These are phyloP conservation scores for Scolopax rusticola DNA, from an alignment of 2,797 vertebrate genomes.

Conservation along the genomic window DNA sequence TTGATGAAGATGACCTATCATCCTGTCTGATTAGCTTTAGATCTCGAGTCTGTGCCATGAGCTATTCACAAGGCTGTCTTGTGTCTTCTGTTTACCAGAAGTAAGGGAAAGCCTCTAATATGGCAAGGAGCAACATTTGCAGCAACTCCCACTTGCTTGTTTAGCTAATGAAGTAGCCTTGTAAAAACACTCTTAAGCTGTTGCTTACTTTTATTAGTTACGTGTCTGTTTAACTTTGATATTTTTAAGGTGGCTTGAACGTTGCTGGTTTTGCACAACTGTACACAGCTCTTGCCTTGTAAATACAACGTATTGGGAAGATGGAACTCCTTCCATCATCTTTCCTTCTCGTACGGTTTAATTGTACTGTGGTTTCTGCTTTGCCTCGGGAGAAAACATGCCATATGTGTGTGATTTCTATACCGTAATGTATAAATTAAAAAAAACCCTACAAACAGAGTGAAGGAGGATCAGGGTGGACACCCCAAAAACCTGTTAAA, in stretches of 20 bases:
- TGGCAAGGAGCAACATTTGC: conserved; percentile 20
- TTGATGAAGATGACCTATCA: conserved; percentile 72
- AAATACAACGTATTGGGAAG: neutral
- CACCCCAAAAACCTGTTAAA: neutral
- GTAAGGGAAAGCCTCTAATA: conserved; percentile 20
- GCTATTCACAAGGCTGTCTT: conserved; percentile 56
- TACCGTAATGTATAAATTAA: neutral
- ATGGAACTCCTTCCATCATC: neutral
- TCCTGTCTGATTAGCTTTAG: conserved; percentile 38
- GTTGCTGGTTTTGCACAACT: neutral
- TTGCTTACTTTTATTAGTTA: conserved; percentile 40
- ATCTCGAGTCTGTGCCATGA: conserved; percentile 48
- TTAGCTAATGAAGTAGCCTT: conserved; percentile 67
- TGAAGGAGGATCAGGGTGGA: neutral
- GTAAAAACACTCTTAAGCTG: conserved; percentile 56
- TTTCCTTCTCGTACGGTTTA: neutral
- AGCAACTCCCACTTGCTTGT: conserved; percentile 26
- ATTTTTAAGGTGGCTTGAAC: conserved; percentile 17
- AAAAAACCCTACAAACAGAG: neutral
- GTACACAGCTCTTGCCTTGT: neutral
- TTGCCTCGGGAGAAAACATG: neutral
- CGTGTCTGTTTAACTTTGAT: neutral
- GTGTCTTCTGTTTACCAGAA: conserved; percentile 57
- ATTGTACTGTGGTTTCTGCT: neutral
- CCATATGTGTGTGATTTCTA: neutral